These are phyloP conservation scores for Papilio machaon DNA, from an alignment of 1,140 invertebrate species.

Conservation along the genomic window DNA sequence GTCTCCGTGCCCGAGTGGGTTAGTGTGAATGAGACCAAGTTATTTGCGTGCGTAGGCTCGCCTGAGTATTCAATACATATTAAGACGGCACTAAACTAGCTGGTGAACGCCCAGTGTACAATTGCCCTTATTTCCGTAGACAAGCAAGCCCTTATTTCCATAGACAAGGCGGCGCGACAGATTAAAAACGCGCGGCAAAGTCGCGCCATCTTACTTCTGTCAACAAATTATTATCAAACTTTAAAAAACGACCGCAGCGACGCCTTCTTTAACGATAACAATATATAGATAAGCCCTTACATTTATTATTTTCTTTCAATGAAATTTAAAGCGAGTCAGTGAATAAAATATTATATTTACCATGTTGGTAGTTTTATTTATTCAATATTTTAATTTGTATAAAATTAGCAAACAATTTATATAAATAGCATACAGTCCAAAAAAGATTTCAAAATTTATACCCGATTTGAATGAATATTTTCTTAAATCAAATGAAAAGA, in stretches of 20 bases:
- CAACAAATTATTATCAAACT: constrained; percentile 32
- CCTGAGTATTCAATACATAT: constrained; percentile 32
- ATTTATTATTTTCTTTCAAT: background rate
- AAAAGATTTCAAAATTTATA: background rate
- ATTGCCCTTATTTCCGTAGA: constrained; percentile 26
- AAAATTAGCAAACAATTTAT: background rate
- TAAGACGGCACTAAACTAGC: constrained; percentile 27
- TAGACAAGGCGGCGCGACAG: constrained; percentile 23
- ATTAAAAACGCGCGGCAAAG: constrained; percentile 25
- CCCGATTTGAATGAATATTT: background rate
- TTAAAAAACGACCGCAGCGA: constrained; percentile 19
- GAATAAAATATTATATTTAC: background rate
- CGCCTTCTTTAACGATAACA: constrained; percentile 38
- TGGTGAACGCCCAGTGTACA: constrained; percentile 27
- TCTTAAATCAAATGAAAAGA: background rate
- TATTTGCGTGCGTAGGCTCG: constrained; percentile 17
- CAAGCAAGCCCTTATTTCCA: constrained; percentile 32
- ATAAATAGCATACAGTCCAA: too few relatives aligned
- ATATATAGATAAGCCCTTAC: constrained; percentile 15
- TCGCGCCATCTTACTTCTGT: constrained; percentile 2
- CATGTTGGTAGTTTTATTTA: background rate
- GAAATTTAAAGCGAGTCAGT: background rate
- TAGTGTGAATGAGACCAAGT: constrained; percentile 7
- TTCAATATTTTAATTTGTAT: background rate
- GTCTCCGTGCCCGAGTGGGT: constrained; percentile 22